Evolutionary conservation across 2,888 invertebrate genomes (phyloP).

Genomic region (Thyatira batis): DNA sequence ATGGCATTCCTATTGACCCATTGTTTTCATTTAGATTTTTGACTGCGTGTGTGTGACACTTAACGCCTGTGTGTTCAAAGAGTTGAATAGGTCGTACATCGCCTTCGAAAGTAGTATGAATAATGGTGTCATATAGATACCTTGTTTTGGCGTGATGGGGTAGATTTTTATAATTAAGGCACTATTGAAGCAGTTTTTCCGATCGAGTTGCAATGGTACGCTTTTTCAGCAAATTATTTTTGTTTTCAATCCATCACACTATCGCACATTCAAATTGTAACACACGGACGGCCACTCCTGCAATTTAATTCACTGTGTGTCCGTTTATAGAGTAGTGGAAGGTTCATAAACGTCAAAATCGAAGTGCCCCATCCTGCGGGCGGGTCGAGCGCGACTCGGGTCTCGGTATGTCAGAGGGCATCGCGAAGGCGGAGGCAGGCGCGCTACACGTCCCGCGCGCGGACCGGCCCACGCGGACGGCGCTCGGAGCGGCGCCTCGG

Average conservation of each 20-base stretch:
- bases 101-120: neutral
- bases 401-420: neutral
- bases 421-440: neutral
- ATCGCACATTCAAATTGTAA: neutral
- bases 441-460: too few relatives aligned
- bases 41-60: too few relatives aligned
- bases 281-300: neutral
- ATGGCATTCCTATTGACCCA: too few relatives aligned
- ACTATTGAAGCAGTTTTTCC: neutral
- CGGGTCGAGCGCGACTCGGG: neutral
- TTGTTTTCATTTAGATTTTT: too few relatives aligned
- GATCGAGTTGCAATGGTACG: neutral
- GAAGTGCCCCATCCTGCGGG: neutral
- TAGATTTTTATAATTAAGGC: neutral
- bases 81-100: too few relatives aligned
- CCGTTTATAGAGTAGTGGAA: neutral
- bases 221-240: neutral
- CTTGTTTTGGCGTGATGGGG: neutral
- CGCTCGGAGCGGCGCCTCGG: neutral
- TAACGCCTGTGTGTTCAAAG: too few relatives aligned
- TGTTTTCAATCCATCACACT: neutral
- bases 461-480: too few relatives aligned
- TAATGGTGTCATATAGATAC: neutral
- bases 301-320: neutral
- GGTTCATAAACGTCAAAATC: neutral